Evolutionary conservation across 1,140 invertebrate species (phyloP), one percentile per base, ranked within the genome.

Genomic region (Formica selysi): DNA sequence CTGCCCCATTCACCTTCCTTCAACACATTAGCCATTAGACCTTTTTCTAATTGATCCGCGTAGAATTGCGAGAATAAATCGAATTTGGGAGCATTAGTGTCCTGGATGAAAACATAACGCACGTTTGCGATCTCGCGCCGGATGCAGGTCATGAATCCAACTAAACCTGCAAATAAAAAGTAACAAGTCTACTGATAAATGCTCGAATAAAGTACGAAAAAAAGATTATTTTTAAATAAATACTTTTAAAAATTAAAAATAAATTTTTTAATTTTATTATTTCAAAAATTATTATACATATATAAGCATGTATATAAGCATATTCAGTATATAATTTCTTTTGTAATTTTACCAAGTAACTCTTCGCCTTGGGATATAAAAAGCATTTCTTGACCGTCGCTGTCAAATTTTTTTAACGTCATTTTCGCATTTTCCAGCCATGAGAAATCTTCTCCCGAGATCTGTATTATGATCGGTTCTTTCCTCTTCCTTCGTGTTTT

Each of bases 141-240:
- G 59, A 99, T 95, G 93, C 99, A 99, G 89, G 98, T 99, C 74
- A 97, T 97, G 87, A 99, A 94, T 64, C 99, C 99, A 65, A 99
- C 95, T 36, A 98, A 96, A 78, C 99, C 98, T 93, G 96, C 6
- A 13, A 59, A 44, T 36, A 2, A 74, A 26, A 83, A 79, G 19
- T 44, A 44, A 44, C 22, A 22, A 22, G 22, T 22, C 22, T 22
- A 22, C 22, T 22, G 22, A 22, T 22, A 22, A 22, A 22, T 22
- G 22, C 22, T 22, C 22, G 22, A 22, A 22, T 22, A 22, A 22
- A 22, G 22, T 22, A 22, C 22, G 0, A 22, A 22, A 22, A 22
- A 22, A 22, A 22, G 22, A 22, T 22, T 22, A 22, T 22, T 22
- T 22, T 22, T 22, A 22, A 22, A 22, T 22, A 22, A 22, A 22